Base-by-base conservation (phyloP, 2,113 vertebrate genomes). In the Talpa occidentalis region DNA sequence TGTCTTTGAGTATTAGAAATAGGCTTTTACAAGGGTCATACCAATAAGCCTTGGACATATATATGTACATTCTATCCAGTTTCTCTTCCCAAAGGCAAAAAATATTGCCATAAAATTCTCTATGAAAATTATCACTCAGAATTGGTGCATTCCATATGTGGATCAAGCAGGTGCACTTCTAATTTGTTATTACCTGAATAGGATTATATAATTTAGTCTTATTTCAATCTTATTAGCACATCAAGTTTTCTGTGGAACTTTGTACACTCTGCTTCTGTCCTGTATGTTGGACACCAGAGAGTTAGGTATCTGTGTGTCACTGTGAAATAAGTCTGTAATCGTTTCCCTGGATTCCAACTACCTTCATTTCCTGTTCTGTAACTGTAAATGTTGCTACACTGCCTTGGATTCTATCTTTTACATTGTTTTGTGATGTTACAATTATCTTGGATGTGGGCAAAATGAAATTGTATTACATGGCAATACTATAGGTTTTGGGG, bases 181-280 rank as follows among this genome's bases (percentile, higher is more conserved):
- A 10, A 77, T 82, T 67, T 28, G 17, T 78, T 56, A 76, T 35
- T 72, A 47, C 56, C 35, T 73, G 62, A 80, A 32, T 42, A 28
- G n/a, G 64, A 59, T 73, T 90, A 79, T n/a, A 60, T 72, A 49
- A 79, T 79, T 49, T 82, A 52, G 22, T 83, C 22, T 90, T 89
- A 37, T 56, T 54, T 44, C 54, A 52, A 67, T 70, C n/a, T 1
- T 79, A n/a, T 47, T 32, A 67, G n/a, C 10, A 30, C 42, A 24
- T 56, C 73, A 5, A 37, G 37, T 74, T 88, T 82, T 83, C 59
- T 4, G n/a, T 64, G 69, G 67, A 64, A 59, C 70, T 88, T 19
- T 52, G 52, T 74, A 8, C 0, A 24, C 12, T 74, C 47, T 30
- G 8, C 60, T 70, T n/a, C 17, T 30, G 32, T 88, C 21, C 37